Conservation (phyloP, 2,888 invertebrate species). For the Terebella lapidaria region DNA sequence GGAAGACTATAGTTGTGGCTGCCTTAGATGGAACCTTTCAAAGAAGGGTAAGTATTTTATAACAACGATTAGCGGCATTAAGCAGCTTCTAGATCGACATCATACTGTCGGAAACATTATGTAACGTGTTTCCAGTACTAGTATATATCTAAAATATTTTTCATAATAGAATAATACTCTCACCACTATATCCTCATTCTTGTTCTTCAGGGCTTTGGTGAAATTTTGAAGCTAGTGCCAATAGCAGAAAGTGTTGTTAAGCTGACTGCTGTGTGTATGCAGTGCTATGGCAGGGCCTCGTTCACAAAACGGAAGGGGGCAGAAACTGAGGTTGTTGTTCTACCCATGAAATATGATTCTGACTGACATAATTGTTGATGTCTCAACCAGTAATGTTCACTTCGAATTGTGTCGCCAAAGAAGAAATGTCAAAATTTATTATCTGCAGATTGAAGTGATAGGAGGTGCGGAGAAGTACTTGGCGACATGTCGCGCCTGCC, state of each 20-base stretch:
- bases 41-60: constrained; percentile 48
- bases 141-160: too few relatives aligned
- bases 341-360: too few relatives aligned
- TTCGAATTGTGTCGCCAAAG: too few relatives aligned
- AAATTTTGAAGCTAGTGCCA: constrained; percentile 57
- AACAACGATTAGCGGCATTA: background rate
- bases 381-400: too few relatives aligned
- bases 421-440: too few relatives aligned
- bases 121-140: too few relatives aligned
- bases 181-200: too few relatives aligned
- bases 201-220: constrained; percentile 54
- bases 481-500: constrained; percentile 58
- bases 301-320: constrained; percentile 57
- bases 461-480: constrained; percentile 60
- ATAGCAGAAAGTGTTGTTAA: constrained; percentile 58
- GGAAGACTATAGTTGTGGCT: constrained; percentile 61
- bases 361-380: too few relatives aligned
- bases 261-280: constrained; percentile 59
- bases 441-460: constrained; percentile 58
- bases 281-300: constrained; percentile 57
- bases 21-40: constrained; percentile 61
- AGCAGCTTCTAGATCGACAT: too few relatives aligned
- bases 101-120: background rate
- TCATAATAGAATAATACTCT: too few relatives aligned
- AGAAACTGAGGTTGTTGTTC: constrained; percentile 57